phyloP scores from a whole-genome alignment of 2,888 invertebrate genomes.

The Drosophila gaucha region DNA sequence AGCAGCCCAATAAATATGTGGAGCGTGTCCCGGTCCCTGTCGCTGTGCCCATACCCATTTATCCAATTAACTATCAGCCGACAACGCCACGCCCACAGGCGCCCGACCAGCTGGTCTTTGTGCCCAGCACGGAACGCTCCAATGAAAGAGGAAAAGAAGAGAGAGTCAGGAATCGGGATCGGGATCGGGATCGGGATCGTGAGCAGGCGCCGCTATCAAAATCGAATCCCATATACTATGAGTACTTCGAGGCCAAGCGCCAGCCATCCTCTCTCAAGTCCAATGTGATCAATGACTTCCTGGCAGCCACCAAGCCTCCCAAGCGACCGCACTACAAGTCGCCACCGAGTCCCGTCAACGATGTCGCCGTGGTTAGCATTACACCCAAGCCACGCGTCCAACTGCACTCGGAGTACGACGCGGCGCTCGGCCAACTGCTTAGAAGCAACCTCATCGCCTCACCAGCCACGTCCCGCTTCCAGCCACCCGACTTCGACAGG shows the following conservation, averaged over 20 bases:
- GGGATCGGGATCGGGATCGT: conserved; percentile 9
- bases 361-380: conserved; percentile 82
- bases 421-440: conserved; percentile 85
- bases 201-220: conserved; percentile 73
- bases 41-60: conserved; percentile 79
- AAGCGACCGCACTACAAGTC: conserved; percentile 74
- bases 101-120: conserved; percentile 63
- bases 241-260: conserved; percentile 84
- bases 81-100: conserved; percentile 59
- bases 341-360: conserved; percentile 67
- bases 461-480: conserved; percentile 51
- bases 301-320: conserved; percentile 60
- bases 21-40: conserved; percentile 80
- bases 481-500: conserved; percentile 85
- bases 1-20: conserved; percentile 45
- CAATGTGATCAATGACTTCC: conserved; percentile 75
- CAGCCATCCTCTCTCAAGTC: conserved; percentile 65
- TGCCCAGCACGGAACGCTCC: conserved; percentile 65
- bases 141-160: neutral
- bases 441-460: conserved; percentile 83
- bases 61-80: conserved; percentile 71
- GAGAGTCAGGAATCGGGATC: neutral
- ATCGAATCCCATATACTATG: conserved; percentile 84
- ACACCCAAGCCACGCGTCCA: conserved; percentile 86
- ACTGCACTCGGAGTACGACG: conserved; percentile 61